Evolutionary conservation across 2,888 invertebrate species (phyloP), one percentile per base, ranked within the genome.

Genomic region (Nomada goodeniana): DNA sequence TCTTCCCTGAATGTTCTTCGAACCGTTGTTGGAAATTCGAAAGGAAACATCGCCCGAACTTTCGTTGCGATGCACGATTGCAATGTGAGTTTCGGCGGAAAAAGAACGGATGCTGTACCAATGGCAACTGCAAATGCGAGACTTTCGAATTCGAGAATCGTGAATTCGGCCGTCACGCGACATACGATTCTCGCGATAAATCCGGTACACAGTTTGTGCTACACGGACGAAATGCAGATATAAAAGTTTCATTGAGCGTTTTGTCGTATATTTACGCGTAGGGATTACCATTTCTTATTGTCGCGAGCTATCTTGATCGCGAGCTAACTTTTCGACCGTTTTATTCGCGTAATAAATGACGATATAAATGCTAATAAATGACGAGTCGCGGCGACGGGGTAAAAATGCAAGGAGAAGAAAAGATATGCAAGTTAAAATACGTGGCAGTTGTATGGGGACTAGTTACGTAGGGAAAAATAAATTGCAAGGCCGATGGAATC

Each of bases 371-470:
- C 60, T 36, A 10, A 60, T 29, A n/a, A 60, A 36, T 36, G 26
- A n/a, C 10, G n/a, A 59, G 9, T n/a, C 60, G 44, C 20, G 18
- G n/a, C 13, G 42, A 29, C 53, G 20, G 50, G 26, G 52, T 18
- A 50, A 10, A 42, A 20, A 50, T n/a, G 15, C n/a, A 1, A n/a
- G 15, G 1, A n/a, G 55, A 76, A 29, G 2, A 44, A 11, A 26
- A 68, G 59, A 70, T 44, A 59, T 36, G 36, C 55, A n/a, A 64
- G 53, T 15, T 50, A 50, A 65, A 67, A 80, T 60, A 44, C 44
- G n/a, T 47, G 60, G 61, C 60, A 55, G 59, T 70, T 10, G 44
- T 59, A 15, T 10, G 61, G 47, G 3, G 10, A 29, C 15, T 60
- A 7, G 47, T 47, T 47, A 44, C 20, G 44, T 47, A 47, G 47